Conservation (phyloP, 2,113 vertebrate species). For the Falco punctatus region DNA sequence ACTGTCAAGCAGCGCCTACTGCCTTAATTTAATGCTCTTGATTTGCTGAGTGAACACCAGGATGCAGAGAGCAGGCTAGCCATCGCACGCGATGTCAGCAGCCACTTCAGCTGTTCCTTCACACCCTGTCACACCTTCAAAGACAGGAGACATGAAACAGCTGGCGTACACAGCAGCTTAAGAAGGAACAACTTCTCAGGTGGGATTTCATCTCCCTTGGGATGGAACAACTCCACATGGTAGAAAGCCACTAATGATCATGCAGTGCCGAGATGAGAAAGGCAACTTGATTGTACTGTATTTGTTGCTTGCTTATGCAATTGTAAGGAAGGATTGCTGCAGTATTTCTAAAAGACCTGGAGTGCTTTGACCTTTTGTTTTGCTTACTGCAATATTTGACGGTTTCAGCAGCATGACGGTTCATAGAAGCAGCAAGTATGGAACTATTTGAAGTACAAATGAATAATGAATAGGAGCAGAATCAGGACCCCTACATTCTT, state of each 20-base stretch:
- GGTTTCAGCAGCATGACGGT: background rate
- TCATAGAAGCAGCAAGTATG: background rate
- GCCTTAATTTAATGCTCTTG: background rate
- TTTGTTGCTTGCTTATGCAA: background rate
- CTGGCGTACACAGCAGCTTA: background rate
- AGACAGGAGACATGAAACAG: background rate
- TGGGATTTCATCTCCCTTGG: conserved; percentile 30
- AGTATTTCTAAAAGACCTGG: background rate
- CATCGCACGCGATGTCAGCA: conserved; percentile 22
- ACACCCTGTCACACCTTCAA: background rate
- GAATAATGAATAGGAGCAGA: background rate
- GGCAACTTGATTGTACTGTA: background rate
- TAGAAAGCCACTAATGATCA: conserved; percentile 8
- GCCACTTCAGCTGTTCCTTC: background rate
- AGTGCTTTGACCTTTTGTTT: background rate
- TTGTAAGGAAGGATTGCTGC: background rate
- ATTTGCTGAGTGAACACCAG: background rate
- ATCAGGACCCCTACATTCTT: background rate
- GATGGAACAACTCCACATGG: background rate
- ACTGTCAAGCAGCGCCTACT: background rate
- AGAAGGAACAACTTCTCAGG: background rate
- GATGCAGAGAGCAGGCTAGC: background rate
- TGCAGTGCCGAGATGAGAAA: background rate
- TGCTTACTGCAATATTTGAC: background rate
- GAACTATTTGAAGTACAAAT: background rate